A percentile compares a stretch with the other conserved stretches of the same genome.
phyloP scores from a whole-genome alignment of 2,797 vertebrate species.

The Geotrypetes seraphini region DNA sequence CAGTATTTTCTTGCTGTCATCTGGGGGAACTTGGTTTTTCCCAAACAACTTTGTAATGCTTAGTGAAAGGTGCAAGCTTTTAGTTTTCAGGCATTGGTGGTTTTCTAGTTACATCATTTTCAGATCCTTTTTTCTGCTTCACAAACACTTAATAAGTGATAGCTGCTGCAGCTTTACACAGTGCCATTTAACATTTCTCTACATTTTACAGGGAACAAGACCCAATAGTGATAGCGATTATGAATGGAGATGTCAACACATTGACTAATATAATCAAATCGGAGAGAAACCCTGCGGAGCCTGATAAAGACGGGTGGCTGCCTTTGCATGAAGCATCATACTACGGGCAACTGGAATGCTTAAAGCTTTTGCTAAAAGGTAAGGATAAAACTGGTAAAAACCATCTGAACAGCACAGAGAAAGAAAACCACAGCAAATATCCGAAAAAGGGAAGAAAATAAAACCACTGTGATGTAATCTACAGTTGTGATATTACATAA shows the following conservation, averaged over 20 bases:
- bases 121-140: too few relatives aligned
- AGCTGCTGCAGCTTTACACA: too few relatives aligned
- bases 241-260: constrained; percentile 63
- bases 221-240: constrained; percentile 66
- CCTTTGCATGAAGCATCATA: constrained; percentile 81
- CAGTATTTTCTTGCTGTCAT: too few relatives aligned
- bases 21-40: too few relatives aligned
- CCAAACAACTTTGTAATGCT: too few relatives aligned
- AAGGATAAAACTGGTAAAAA: too few relatives aligned
- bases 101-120: too few relatives aligned
- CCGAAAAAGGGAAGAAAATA: background rate
- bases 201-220: constrained; percentile 44
- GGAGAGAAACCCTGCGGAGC: constrained; percentile 58
- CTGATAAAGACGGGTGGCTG: constrained; percentile 81
- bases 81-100: too few relatives aligned
- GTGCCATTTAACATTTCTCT: background rate
- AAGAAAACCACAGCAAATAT: background rate
- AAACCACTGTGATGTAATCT: background rate
- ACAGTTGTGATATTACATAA: too few relatives aligned
- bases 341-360: constrained; percentile 67
- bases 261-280: constrained; percentile 56
- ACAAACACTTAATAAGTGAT: too few relatives aligned
- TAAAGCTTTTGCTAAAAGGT: constrained; percentile 74
- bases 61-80: too few relatives aligned
- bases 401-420: too few relatives aligned